Conservation (phyloP, 2,888 invertebrate species). For the Scaptomyza polygonia region DNA sequence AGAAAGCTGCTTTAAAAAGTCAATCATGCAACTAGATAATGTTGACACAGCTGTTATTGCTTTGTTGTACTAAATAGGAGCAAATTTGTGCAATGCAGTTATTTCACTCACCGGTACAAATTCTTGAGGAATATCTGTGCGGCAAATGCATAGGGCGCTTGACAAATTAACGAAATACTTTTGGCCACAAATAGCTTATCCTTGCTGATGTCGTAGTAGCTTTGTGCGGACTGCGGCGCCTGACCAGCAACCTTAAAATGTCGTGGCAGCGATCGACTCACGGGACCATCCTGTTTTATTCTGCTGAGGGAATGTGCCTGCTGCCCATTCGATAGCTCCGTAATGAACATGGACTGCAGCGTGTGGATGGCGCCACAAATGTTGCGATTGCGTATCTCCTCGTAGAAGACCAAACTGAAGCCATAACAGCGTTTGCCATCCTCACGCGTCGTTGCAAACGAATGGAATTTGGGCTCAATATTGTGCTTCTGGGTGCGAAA, state of each 20-base stretch:
- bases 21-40: not conserved
- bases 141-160: conserved; percentile 94
- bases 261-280: conserved; percentile 93
- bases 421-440: conserved; percentile 98
- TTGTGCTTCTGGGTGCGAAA: conserved; percentile 97
- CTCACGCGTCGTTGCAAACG: conserved; percentile 98
- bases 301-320: conserved; percentile 87
- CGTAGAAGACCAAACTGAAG: conserved; percentile 97
- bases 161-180: conserved; percentile 96
- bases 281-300: conserved; percentile 87
- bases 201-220: conserved; percentile 96
- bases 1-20: too few species aligned
- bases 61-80: not conserved
- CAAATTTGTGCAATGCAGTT: not conserved
- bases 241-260: conserved; percentile 94
- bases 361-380: conserved; percentile 98
- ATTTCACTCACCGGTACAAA: conserved; percentile 90
- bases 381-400: conserved; percentile 95
- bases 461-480: conserved; percentile 95
- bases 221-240: conserved; percentile 90
- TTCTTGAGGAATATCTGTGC: conserved; percentile 94
- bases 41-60: not conserved
- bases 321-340: conserved; percentile 93
- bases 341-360: conserved; percentile 93
- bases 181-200: conserved; percentile 98